Evolutionary conservation across 2,797 vertebrate species (phyloP).

Genomic region (Gymnoscopelus microlampas): DNA sequence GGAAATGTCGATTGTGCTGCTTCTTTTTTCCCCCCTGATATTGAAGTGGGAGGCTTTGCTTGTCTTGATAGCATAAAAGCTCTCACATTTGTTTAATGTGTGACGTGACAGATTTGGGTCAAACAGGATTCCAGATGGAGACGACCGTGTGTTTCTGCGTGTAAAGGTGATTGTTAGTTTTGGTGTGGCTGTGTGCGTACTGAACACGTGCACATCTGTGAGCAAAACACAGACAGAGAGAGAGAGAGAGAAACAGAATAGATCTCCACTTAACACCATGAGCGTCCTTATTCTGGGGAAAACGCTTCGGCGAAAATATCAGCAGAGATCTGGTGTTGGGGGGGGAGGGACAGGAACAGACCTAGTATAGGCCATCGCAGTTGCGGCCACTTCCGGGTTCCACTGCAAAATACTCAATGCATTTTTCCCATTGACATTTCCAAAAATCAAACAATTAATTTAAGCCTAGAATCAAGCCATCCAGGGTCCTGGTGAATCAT

Average conservation of each 20-base stretch:
- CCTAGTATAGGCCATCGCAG: too few species aligned
- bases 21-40: slow-evolving; percentile 12
- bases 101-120: slow-evolving; percentile 61
- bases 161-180: slow-evolving; percentile 36
- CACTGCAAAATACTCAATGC: too few species aligned
- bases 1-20: slow-evolving; percentile 10
- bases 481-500: too few species aligned
- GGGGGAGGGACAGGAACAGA: too few species aligned
- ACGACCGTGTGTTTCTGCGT: slow-evolving; percentile 30
- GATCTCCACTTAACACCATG: too few species aligned
- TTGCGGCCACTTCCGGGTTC: too few species aligned
- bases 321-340: too few species aligned
- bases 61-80: slow-evolving; percentile 23
- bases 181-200: background rate
- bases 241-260: background rate
- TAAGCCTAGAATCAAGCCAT: too few species aligned
- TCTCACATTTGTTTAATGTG: slow-evolving; percentile 34
- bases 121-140: slow-evolving; percentile 37
- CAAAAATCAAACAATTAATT: too few species aligned
- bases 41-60: slow-evolving; percentile 11
- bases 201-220: slow-evolving; percentile 17
- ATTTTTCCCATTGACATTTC: too few species aligned
- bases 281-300: too few species aligned
- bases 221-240: slow-evolving; percentile 4
- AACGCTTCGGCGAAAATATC: too few species aligned